These are phyloP conservation scores for Argopecten irradians DNA, from an alignment of 1,140 invertebrate species.

Conservation along the genomic window DNA sequence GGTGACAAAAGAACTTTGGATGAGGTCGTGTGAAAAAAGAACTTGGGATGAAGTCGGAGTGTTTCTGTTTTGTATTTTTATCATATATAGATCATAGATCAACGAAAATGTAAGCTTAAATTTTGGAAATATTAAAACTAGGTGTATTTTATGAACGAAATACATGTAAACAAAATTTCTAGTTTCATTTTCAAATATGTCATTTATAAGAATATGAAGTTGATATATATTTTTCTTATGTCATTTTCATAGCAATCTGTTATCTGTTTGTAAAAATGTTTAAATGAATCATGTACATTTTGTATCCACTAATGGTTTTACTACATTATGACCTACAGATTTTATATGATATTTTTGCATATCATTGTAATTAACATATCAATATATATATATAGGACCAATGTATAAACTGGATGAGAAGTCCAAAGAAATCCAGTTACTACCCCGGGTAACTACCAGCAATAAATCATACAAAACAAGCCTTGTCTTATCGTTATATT, in stretches of 20 bases:
- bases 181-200: neutral
- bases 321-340: neutral
- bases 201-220: neutral
- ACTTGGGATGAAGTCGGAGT: too few species aligned
- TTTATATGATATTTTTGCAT: neutral
- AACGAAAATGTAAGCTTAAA: too few species aligned
- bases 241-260: neutral
- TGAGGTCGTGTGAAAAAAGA: too few species aligned
- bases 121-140: too few species aligned
- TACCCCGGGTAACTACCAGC: neutral
- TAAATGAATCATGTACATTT: neutral
- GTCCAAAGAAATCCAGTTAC: conserved; percentile 20
- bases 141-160: neutral
- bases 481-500: too few species aligned
- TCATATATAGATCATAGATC: too few species aligned
- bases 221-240: neutral
- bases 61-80: too few species aligned
- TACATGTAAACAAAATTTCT: neutral
- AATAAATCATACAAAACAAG: conserved; percentile 24
- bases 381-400: neutral
- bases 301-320: neutral
- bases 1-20: too few species aligned
- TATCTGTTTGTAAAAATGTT: neutral
- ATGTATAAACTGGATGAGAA: neutral
- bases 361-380: conserved; percentile 23